Evolutionary conservation across 2,797 vertebrate species (phyloP).

Genomic region (Muraenolepis orangiensis): DNA sequence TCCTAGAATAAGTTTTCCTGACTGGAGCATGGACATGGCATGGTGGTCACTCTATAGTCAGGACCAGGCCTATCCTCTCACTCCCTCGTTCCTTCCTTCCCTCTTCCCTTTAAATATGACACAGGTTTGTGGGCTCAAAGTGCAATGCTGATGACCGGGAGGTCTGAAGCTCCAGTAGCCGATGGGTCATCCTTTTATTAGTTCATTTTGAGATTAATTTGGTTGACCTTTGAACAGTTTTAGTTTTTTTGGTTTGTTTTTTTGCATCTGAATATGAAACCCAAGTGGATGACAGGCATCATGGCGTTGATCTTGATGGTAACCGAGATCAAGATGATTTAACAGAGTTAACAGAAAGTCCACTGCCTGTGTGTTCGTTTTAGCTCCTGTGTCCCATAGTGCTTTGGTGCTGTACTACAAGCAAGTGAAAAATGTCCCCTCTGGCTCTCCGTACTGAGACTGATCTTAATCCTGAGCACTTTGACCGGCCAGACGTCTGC

Average conservation of each 20-base stretch:
- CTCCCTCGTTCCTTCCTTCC: neutral
- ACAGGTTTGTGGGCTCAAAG: slow-evolving; percentile 52
- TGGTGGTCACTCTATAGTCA: slow-evolving; percentile 31
- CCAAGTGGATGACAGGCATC: neutral
- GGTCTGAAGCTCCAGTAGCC: too few relatives aligned
- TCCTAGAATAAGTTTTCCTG: neutral
- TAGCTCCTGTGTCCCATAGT: neutral
- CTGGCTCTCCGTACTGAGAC: neutral
- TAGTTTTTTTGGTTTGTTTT: neutral
- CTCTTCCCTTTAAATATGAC: slow-evolving; percentile 60
- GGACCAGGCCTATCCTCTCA: slow-evolving; percentile 13
- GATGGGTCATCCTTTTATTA: too few relatives aligned
- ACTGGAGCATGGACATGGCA: neutral
- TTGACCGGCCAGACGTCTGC: neutral
- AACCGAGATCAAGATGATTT: neutral
- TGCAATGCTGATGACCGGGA: slow-evolving; percentile 47
- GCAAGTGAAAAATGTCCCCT: neutral
- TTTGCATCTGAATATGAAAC: neutral
- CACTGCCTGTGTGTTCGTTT: neutral
- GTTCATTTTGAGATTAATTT: too few relatives aligned
- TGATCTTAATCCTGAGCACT: neutral
- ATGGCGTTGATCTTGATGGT: neutral
- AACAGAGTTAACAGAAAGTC: neutral
- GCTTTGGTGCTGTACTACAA: neutral
- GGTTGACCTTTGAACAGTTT: neutral